Percentiles rank a stretch among this genome's conserved stretches.
These are phyloP conservation scores for Rhingia campestris DNA, from an alignment of 2,888 invertebrate species.

Conservation along the genomic window DNA sequence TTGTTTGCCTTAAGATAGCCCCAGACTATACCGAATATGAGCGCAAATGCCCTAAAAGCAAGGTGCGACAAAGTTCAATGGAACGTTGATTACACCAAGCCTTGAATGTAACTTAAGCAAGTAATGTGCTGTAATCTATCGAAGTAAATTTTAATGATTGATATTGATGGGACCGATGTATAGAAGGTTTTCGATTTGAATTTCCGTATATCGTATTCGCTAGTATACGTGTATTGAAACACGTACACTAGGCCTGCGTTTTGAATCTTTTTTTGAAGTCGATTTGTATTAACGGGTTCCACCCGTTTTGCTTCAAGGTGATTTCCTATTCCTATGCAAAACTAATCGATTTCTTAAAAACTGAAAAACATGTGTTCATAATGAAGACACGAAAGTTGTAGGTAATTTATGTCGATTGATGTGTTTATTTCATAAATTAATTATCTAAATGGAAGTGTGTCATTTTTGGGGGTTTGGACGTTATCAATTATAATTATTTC, in stretches of 20 bases:
- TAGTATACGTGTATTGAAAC: slow-evolving; percentile 1
- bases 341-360: slow-evolving; percentile 11
- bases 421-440: not conserved
- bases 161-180: slow-evolving; percentile 1
- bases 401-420: not conserved
- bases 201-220: not conserved
- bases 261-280: slow-evolving; percentile 11
- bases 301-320: not conserved
- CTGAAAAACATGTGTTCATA: slow-evolving; percentile 9
- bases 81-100: slow-evolving; percentile 1
- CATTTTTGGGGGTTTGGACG: slow-evolving; percentile 11
- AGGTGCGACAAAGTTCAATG: slow-evolving; percentile 31
- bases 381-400: not conserved
- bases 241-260: not conserved
- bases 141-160: not conserved
- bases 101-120: not conserved
- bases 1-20: not conserved
- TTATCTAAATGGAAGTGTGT: slow-evolving; percentile 26
- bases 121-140: no score
- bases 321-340: not conserved
- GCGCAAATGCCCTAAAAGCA: slow-evolving; percentile 42
- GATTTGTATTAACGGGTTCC: not conserved
- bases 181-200: not conserved
- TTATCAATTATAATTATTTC: not conserved
- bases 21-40: not conserved